Base-by-base conservation (phyloP, 2,888 invertebrate genomes). In the Rhagonycha fulva region DNA sequence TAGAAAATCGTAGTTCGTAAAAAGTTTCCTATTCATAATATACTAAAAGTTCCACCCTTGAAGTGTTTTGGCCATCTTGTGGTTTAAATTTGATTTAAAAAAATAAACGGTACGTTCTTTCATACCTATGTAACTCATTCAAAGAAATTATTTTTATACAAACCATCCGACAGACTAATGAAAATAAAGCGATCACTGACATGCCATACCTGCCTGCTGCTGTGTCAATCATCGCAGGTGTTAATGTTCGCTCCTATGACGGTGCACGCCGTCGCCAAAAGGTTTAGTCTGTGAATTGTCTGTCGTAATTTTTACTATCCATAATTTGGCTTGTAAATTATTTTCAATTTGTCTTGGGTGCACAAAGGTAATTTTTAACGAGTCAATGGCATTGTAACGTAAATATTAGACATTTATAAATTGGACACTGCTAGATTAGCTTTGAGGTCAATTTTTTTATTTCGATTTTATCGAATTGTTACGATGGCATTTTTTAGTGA, bases 121-220 rank as follows among this genome's bases (percentile, higher is more conserved):
- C 28, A 9, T 28, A 28, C 28, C 9, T 28, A 28, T 47, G 47
- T 7, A 47, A n/a, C n/a, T 47, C 47, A n/a, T 47, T 47, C 19
- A 62, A 62, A 62, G 11, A 12, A 68, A 68, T 73, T 69, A 73
- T 73, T 73, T 72, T 73, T 69, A 69, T 61, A 62, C 12, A 28
- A 24, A 62, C 68, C 73, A 73, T 26, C 32, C 23, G 32, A 68
- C 14, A 28, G 62, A 30, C 30, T 73, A 32, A 73, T 62, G 68
- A 73, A 68, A 73, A 73, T 73, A 73, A 69, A 73, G 73, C 73
- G 68, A 73, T 73, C 73, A 69, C 73, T 69, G 73, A 62, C 73
- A 73, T 73, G 68, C 30, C 23, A 63, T 69, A 73, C 73, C 73
- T 73, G 73, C 68, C 60, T 73, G 62, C 68, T 73, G 68, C 69